phyloP scores from a whole-genome alignment of 2,888 invertebrate genomes.

The Antitype chi region DNA sequence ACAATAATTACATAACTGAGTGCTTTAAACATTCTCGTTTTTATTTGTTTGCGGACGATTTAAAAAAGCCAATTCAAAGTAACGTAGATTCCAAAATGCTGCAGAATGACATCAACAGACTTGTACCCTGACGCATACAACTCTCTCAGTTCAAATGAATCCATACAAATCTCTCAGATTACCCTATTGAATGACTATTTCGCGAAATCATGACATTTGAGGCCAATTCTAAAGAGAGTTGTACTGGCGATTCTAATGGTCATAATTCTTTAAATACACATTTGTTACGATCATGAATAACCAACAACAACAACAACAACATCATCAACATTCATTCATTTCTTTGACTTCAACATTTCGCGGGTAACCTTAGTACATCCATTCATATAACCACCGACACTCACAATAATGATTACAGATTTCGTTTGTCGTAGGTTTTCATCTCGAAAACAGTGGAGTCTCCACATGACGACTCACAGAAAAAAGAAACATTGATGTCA shows the following conservation, averaged over 20 bases:
- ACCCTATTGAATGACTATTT: background rate
- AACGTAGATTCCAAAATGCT: no score
- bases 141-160: no score
- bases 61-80: background rate
- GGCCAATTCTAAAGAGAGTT: background rate
- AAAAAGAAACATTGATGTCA: background rate
- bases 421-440: constrained; percentile 35
- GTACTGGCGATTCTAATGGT: background rate
- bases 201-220: background rate
- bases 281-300: background rate
- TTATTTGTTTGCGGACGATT: constrained; percentile 1
- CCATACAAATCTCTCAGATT: background rate
- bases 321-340: no score
- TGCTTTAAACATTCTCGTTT: background rate
- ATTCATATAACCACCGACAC: background rate
- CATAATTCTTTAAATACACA: background rate
- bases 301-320: no score
- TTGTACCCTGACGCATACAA: no score
- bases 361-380: background rate
- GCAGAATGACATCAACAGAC: no score
- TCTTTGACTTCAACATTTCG: background rate
- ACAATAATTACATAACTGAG: background rate
- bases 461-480: constrained; percentile 26
- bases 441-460: constrained; percentile 54
- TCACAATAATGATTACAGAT: background rate